A percentile compares a stretch with the other conserved stretches of the same genome.
Conservation (phyloP, 2,113 vertebrate genomes). For the Tonatia bakeri region DNA sequence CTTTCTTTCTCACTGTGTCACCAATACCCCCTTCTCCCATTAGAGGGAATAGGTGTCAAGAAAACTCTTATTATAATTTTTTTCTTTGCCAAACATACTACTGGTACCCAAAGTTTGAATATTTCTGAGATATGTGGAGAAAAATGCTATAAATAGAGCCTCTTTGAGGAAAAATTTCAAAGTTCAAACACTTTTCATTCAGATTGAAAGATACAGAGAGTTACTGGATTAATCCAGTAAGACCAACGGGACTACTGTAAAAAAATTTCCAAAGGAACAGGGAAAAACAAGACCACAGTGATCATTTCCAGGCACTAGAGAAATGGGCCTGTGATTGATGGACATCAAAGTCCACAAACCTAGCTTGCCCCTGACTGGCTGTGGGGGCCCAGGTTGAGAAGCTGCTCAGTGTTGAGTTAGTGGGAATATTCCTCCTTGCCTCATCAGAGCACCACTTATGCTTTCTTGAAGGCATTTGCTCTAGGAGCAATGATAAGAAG, state of each 20-base stretch:
- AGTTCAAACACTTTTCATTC: neutral
- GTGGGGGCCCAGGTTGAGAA: neutral
- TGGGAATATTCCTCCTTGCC: neutral
- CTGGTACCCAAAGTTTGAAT: neutral
- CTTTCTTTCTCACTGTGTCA: neutral
- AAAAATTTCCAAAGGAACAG: neutral
- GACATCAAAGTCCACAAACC: neutral
- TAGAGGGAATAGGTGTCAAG: neutral
- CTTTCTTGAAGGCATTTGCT: neutral
- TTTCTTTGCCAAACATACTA: neutral
- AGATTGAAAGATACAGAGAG: neutral
- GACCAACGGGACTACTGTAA: neutral
- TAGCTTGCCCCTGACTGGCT: neutral
- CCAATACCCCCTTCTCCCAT: neutral
- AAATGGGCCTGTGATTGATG: neutral
- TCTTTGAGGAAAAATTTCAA: neutral
- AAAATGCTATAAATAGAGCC: neutral
- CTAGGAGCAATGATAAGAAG: neutral
- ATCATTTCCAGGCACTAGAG: neutral
- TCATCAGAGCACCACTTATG: neutral
- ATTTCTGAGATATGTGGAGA: neutral
- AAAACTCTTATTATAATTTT: neutral
- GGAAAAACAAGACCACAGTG: neutral
- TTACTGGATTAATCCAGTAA: neutral
- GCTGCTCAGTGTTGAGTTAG: neutral